These are phyloP conservation scores for Elmis aenea DNA, from an alignment of 2,888 invertebrate species.

Conservation along the genomic window DNA sequence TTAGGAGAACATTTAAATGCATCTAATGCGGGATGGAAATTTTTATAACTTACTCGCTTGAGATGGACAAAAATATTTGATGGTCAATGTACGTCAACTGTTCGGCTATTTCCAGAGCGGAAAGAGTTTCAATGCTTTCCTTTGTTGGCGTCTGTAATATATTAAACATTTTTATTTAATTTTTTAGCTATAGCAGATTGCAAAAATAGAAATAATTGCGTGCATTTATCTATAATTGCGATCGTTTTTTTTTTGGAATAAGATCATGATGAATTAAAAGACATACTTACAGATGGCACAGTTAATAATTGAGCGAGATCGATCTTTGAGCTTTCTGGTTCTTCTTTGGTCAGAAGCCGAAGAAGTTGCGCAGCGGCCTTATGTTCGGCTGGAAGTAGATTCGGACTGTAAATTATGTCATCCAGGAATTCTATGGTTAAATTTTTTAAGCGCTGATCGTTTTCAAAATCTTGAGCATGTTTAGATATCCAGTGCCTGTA, in stretches of 20 bases:
- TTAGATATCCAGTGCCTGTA: constrained; percentile 85
- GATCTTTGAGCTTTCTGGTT: constrained; percentile 58
- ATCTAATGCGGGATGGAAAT: too few relatives aligned
- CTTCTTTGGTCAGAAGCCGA: constrained; percentile 71
- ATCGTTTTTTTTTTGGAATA: too few relatives aligned
- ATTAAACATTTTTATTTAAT: neutral
- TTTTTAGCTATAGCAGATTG: too few relatives aligned
- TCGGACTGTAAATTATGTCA: constrained; percentile 79
- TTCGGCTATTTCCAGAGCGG: constrained; percentile 87
- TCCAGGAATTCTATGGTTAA: constrained; percentile 82
- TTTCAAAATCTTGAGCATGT: constrained; percentile 84
- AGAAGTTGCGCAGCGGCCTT: constrained; percentile 81
- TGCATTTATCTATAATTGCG: too few relatives aligned
- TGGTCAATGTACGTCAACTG: constrained; percentile 90
- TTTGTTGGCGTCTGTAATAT: constrained; percentile 64
- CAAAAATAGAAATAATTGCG: too few relatives aligned
- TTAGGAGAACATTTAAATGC: too few relatives aligned
- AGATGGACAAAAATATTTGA: constrained; percentile 80
- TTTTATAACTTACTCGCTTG: constrained; percentile 78
- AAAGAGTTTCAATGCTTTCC: constrained; percentile 79
- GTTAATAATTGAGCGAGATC: constrained; percentile 66
- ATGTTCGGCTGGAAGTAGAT: constrained; percentile 80
- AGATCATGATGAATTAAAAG: too few relatives aligned
- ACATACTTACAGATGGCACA: constrained; percentile 60
- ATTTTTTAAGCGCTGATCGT: constrained; percentile 65